Conservation (phyloP, 1,140 invertebrate genomes). For the Heterodera carotae region DNA sequence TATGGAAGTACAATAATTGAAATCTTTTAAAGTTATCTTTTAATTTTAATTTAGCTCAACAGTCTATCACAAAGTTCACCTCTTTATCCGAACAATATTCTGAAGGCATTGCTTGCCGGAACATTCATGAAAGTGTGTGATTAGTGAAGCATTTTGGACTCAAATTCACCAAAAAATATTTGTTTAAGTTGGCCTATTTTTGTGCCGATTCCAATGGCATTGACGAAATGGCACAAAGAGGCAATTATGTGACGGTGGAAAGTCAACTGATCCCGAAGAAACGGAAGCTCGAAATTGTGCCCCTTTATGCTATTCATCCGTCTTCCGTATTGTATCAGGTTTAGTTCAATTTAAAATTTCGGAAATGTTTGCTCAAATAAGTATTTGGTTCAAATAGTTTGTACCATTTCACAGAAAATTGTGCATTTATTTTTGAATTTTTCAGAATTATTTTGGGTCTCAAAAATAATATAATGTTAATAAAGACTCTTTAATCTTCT, state of each 20-base stretch:
- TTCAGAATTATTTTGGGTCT: too few species aligned
- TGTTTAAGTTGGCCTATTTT: constrained; percentile 23
- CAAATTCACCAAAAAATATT: constrained; percentile 27
- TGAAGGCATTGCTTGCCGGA: constrained; percentile 93
- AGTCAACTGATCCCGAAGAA: constrained; percentile 80
- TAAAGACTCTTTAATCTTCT: neutral
- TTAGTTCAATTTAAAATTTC: too few species aligned
- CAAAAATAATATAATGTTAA: too few species aligned
- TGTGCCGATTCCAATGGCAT: constrained; percentile 70
- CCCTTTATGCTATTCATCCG: neutral
- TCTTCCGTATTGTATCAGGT: neutral
- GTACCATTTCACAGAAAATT: too few species aligned
- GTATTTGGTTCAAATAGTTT: too few species aligned
- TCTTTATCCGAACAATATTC: constrained; percentile 95
- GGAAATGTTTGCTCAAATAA: too few species aligned
- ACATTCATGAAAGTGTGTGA: constrained; percentile 94
- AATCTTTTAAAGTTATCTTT: constrained; percentile 72
- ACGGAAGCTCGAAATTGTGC: neutral
- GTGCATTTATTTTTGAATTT: too few species aligned
- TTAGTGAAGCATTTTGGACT: neutral
- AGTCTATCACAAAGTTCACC: constrained; percentile 73
- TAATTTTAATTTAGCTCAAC: constrained; percentile 72
- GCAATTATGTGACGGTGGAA: constrained; percentile 98
- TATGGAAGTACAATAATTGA: constrained; percentile 79
- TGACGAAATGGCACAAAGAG: constrained; percentile 87